These are phyloP conservation scores for Salpingus planirostris DNA, from an alignment of 2,888 invertebrate species.

Conservation along the genomic window DNA sequence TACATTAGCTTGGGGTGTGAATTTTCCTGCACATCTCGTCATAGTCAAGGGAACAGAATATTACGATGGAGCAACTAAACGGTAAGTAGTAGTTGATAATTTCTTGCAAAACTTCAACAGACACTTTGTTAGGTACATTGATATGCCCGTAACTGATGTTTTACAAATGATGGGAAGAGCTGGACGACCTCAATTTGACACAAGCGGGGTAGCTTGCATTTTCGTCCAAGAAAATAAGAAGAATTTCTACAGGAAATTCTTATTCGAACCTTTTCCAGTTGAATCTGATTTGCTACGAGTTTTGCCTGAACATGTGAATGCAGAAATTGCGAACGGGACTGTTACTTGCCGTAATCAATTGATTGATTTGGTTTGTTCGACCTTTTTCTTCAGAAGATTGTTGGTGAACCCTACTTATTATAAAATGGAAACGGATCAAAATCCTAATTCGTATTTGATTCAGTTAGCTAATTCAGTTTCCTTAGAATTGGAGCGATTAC, in stretches of 20 bases:
- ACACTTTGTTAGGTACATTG: slow-evolving; percentile 72
- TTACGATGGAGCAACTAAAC: slow-evolving; percentile 91
- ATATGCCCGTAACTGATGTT: slow-evolving; percentile 99
- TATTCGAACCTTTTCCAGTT: slow-evolving; percentile 99
- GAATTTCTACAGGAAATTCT: slow-evolving; percentile 97
- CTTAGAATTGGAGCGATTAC: slow-evolving; percentile 60
- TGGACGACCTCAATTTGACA: slow-evolving; percentile 94
- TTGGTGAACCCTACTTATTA: slow-evolving; percentile 91
- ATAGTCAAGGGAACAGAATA: slow-evolving; percentile 96
- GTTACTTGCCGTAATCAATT: slow-evolving; percentile 88
- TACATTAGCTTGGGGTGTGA: slow-evolving; percentile 78
- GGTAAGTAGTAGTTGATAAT: slow-evolving; percentile 37
- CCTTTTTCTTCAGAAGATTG: slow-evolving; percentile 90
- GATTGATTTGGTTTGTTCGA: slow-evolving; percentile 96
- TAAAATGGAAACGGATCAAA: slow-evolving; percentile 62
- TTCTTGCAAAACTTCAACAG: too few species aligned
- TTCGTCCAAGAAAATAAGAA: slow-evolving; percentile 95
- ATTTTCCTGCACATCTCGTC: slow-evolving; percentile 96
- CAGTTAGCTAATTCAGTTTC: slow-evolving; percentile 72
- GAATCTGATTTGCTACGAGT: slow-evolving; percentile 90
- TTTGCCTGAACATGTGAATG: slow-evolving; percentile 93
- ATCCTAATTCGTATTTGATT: slow-evolving; percentile 69
- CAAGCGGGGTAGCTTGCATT: slow-evolving; percentile 80
- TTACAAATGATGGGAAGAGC: slow-evolving; percentile 99
- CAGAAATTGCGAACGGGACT: slow-evolving; percentile 92